Evolutionary conservation across 2,113 vertebrate genomes (phyloP).

Genomic region (Odobenus rosmarus): DNA sequence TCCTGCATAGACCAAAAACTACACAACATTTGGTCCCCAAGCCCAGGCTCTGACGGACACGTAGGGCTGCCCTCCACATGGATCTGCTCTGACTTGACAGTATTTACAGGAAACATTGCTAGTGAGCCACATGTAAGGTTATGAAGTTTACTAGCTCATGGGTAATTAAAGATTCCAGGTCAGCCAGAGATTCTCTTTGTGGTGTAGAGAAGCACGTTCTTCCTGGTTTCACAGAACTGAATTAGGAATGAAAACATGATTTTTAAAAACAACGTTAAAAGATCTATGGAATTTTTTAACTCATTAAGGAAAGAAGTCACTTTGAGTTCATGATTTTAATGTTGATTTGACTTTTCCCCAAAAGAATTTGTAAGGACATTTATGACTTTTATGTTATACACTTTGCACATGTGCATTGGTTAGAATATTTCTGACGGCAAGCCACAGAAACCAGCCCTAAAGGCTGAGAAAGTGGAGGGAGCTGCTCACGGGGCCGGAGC

Average conservation of each 20-base stretch:
- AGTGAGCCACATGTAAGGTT: neutral
- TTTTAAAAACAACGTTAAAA: neutral
- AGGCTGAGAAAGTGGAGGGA: neutral
- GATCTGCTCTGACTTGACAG: neutral
- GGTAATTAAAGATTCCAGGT: neutral
- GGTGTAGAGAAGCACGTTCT: neutral
- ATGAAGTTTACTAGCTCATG: neutral
- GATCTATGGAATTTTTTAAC: neutral
- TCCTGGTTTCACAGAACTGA: neutral
- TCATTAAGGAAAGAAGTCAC: neutral
- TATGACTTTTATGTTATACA: neutral
- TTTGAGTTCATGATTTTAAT: neutral
- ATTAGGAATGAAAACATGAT: neutral
- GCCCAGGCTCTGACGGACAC: neutral
- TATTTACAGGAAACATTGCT: neutral
- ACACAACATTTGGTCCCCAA: rapidly evolving
- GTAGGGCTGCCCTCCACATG: rapidly evolving
- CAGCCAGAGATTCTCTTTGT: neutral
- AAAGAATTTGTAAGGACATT: neutral
- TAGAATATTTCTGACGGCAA: neutral
- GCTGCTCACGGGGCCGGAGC: rapidly evolving
- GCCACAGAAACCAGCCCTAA: neutral
- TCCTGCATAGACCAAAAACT: rapidly evolving
- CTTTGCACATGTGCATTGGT: neutral
- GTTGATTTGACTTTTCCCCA: neutral